Evolutionary conservation across 2,888 invertebrate species (phyloP), one percentile per base, ranked within the genome.

Genomic region (Cosmia trapezina): DNA sequence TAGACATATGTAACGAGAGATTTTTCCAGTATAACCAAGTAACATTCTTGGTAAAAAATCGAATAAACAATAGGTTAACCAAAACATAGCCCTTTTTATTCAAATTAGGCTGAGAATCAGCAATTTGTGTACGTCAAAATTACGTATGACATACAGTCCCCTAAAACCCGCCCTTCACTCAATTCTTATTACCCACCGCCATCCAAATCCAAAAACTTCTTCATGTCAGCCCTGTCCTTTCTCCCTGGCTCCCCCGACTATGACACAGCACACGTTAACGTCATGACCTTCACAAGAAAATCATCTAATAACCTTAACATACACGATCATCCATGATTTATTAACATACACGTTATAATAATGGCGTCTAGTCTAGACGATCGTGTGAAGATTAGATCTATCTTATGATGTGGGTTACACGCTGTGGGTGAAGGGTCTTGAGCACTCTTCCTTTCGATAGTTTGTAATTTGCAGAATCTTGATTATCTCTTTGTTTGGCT

Each of bases 191-290:
- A n/a, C n/a, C 51, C 11, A 51, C 51, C 22, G 11, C 51, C n/a
- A 9, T 51, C n/a, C 11, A 51, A 22, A 51, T n/a, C 1, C 3
- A 62, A 62, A 22, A 47, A 62, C 14, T 11, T 7, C 2, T 8
- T 8, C 11, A 37, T 61, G 73, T 2, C 70, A 86, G 59, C 76
- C 80, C 75, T 84, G 54, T 19, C 22, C 71, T 56, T 60, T 73
- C 62, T 81, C 72, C 73, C 79, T 70, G 14, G 65, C 53, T 73
- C 66, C 47, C 43, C 62, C 60, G 80, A 81, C 74, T 76, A 81
- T 87, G 77, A 84, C 77, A 67, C 76, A 49, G 60, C 75, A 69
- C 74, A 73, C 57, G 28, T 56, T 61, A 66, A 71, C 56, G 65
- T 60, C 60, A 64, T 70, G 68, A 76, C 84, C 80, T 84, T 70